These are phyloP conservation scores for Apostichopus californicus DNA, from an alignment of 35 echinoderm and acorn worm genomes.

Conservation along the genomic window DNA sequence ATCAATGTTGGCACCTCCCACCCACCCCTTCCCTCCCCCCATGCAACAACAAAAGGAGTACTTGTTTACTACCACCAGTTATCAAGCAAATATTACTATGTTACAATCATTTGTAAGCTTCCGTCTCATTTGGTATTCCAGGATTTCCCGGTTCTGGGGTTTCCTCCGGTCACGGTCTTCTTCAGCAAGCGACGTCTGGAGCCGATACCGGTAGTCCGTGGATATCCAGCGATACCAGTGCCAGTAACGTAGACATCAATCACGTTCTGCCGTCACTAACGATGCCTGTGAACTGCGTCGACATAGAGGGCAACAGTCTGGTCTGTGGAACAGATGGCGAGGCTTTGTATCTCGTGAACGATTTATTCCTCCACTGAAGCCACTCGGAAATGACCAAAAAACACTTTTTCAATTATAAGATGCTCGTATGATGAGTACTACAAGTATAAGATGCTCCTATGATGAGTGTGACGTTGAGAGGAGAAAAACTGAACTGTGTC, in stretches of 20 bases:
- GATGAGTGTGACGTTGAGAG: no score
- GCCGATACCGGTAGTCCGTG: constrained; percentile 69
- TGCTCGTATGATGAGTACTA: no score
- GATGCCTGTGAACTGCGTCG: constrained; percentile 87
- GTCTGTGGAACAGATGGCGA: constrained; percentile 95
- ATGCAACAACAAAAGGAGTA: no score
- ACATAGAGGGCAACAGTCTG: constrained; percentile 75
- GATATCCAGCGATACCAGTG: constrained; percentile 59
- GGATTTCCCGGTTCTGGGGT: background rate
- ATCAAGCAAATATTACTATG: no score
- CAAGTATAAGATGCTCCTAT: no score
- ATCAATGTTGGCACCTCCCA: no score
- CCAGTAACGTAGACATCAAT: constrained; percentile 76
- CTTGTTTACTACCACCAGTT: no score
- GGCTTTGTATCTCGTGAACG: constrained; percentile 67
- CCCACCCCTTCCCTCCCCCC: no score
- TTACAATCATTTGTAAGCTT: no score
- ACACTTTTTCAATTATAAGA: no score
- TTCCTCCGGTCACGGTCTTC: constrained; percentile 15
- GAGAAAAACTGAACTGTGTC: no score
- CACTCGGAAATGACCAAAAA: no score
- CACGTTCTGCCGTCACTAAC: constrained; percentile 78
- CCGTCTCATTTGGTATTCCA: background rate
- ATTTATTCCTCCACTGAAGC: constrained; percentile 33
- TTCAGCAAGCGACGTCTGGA: constrained; percentile 37